Percentiles rank a stretch among this genome's conserved stretches.
These are phyloP conservation scores for Engystomops pustulosus DNA, from an alignment of 2,113 vertebrate species.

Conservation along the genomic window DNA sequence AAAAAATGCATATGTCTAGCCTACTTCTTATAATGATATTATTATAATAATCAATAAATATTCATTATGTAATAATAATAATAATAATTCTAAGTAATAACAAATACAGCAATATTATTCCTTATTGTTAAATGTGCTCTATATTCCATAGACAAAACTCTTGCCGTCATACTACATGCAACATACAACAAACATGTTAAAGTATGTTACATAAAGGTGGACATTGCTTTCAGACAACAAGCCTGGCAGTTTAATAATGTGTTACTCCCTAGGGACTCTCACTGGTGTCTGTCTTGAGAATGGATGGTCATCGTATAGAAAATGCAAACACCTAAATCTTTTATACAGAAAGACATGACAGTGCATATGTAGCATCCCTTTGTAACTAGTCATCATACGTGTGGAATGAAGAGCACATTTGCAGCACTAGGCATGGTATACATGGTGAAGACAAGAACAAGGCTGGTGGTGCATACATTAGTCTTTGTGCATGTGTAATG, in stretches of 20 bases:
- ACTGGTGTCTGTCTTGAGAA: background rate
- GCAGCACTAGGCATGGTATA: conserved; percentile 8
- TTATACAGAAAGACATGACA: background rate
- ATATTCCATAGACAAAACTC: background rate
- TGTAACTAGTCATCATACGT: background rate
- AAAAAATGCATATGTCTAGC: background rate
- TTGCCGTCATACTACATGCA: too few species aligned
- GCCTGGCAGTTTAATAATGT: background rate
- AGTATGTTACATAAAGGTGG: background rate
- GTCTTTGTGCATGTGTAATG: conserved; percentile 58
- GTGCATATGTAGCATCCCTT: background rate
- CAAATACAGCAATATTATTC: background rate
- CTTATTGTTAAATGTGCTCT: background rate
- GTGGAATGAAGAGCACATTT: background rate
- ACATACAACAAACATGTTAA: background rate
- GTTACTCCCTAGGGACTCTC: background rate
- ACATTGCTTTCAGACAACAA: background rate
- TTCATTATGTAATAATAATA: background rate
- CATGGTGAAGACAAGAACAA: conserved; percentile 59
- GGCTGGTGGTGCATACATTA: conserved; percentile 55
- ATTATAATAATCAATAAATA: too few species aligned
- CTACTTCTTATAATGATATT: too few species aligned
- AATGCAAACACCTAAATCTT: background rate
- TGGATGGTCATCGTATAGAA: background rate
- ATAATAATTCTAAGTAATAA: background rate